These are phyloP conservation scores for Andrena flavipes DNA, from an alignment of 2,888 invertebrate species.

Conservation along the genomic window DNA sequence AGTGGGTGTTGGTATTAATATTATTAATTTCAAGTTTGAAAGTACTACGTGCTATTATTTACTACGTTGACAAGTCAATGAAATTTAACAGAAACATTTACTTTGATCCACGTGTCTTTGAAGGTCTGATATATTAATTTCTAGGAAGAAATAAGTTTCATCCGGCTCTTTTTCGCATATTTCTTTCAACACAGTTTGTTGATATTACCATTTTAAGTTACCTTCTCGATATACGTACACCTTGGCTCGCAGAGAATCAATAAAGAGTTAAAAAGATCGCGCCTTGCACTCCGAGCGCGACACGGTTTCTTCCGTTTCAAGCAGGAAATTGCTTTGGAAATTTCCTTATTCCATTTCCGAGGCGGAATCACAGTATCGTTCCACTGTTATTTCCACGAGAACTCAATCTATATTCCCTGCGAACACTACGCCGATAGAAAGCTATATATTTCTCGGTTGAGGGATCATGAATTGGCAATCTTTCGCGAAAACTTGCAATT, in stretches of 20 bases:
- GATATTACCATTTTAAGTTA: neutral
- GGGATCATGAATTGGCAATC: neutral
- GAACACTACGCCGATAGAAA: neutral
- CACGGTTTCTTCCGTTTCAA: neutral
- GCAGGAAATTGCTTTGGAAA: slow-evolving; percentile 37
- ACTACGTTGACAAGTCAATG: neutral
- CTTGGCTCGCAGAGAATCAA: neutral
- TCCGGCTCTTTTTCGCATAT: neutral
- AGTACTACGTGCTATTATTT: neutral
- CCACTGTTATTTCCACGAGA: neutral
- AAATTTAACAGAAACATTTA: neutral
- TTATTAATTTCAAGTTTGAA: no score
- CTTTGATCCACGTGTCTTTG: neutral
- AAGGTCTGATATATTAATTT: neutral
- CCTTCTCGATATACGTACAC: neutral
- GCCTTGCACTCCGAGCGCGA: neutral
- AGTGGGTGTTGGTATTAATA: no score
- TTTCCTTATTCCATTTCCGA: slow-evolving; percentile 35
- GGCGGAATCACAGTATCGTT: slow-evolving; percentile 22
- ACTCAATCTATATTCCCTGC: neutral
- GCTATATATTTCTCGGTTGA: neutral
- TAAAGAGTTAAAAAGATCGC: slow-evolving; percentile 15
- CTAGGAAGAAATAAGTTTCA: no score
- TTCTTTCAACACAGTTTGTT: neutral
- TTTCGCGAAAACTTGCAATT: no score